phyloP scores from a whole-genome alignment of 37 sponge, comb jelly and placozoan genomes.

The Lycopodina hypogea region DNA sequence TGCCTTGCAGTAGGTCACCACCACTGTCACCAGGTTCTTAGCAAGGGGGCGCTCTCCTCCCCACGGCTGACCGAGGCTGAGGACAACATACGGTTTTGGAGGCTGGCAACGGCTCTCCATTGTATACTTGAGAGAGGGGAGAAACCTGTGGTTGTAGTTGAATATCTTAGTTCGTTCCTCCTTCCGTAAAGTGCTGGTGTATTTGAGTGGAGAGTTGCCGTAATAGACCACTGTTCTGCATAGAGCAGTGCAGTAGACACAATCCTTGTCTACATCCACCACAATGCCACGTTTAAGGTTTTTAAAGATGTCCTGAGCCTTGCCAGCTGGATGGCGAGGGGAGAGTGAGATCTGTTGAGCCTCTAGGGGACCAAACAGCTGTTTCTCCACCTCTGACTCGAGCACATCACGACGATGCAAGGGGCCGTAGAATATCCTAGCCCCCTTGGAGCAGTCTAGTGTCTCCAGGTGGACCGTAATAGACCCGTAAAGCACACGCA shows the following conservation, averaged over 20 bases:
- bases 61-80: conserved; percentile 85
- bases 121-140: conserved; percentile 39
- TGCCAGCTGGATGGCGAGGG: conserved; percentile 51
- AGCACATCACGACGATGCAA: conserved; percentile 51
- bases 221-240: conserved; percentile 45
- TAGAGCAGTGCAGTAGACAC: conserved; percentile 48
- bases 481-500: conserved; percentile 56
- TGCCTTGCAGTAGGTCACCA: conserved; percentile 60
- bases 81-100: conserved; percentile 69
- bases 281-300: conserved; percentile 47
- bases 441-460: conserved; percentile 50
- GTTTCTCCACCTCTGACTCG: conserved; percentile 32
- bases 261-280: conserved; percentile 31
- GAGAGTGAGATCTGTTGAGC: conserved; percentile 52
- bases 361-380: conserved; percentile 52
- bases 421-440: conserved; percentile 57
- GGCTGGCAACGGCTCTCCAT: conserved; percentile 25
- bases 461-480: conserved; percentile 64
- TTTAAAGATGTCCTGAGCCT: conserved; percentile 33
- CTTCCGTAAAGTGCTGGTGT: conserved; percentile 23
- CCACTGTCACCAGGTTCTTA: conserved; percentile 60
- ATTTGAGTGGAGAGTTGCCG: conserved; percentile 43
- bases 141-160: conserved; percentile 28
- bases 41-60: conserved; percentile 65
- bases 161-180: conserved; percentile 48